Base-by-base conservation (phyloP, 1,140 invertebrate genomes). In the Eriosoma lanigerum region DNA sequence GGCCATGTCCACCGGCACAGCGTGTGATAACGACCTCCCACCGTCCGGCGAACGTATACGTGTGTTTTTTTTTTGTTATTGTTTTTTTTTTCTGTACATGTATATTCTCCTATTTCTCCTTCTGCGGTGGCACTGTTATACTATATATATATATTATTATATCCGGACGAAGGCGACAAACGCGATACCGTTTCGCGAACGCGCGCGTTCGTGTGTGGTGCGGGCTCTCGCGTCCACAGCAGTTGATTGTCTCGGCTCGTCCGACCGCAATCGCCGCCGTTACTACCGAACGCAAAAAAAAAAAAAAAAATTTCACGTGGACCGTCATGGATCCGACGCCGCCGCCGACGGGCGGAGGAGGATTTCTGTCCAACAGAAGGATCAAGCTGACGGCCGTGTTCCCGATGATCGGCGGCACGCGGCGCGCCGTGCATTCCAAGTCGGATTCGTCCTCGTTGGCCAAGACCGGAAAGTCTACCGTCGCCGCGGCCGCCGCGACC, bases 371-470 rank as follows among this genome's bases (percentile, higher is more conserved):
- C 13, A 62, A 46, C 75, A 32, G 75, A 0, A 9, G 75, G 38
- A 78, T 78, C 44, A 78, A 78, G 56, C 9, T 78, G 56, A 78
- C 75, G 56, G 38, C 75, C 38, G 56, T 78, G 8, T 78, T 78
- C 24, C 75, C 75, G 32, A 78, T 62, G 75, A 78, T 78, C 21
- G 21, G 24, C 52, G 73, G 73, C 32, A 13, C 54, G 3, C 75
- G 75, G 21, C 75, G 75, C 52, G 21, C 32, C 75, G 44, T 58
- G 3, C 32, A 4, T 12, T 75, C 72, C 54, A 90, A 89, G 85
- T 86, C 89, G 0, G 88, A 89, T 1, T 83, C 90, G 2, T 89
- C 90, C 82, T 86, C 89, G 9, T 87, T 90, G 85, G 89, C 89
- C 83, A 89, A 88, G 0, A 88, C 88, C 0, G 85, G 83, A 0